Evolutionary conservation across 1,140 invertebrate species (phyloP).

Genomic region (Radopholus similis): DNA sequence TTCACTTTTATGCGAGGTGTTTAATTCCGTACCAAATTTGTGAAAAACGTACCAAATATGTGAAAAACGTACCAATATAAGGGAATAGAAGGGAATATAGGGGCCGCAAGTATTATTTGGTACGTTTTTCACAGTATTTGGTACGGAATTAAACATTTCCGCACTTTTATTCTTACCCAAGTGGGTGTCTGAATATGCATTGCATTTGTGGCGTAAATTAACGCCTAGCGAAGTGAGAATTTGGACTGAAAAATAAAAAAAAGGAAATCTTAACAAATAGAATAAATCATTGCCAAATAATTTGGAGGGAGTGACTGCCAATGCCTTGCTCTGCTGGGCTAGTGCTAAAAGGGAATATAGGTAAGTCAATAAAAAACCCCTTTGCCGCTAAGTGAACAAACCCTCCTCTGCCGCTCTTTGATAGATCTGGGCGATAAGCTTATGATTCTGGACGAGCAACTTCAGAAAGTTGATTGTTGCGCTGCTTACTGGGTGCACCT

Average conservation of each 20-base stretch:
- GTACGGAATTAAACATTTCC: too few relatives aligned
- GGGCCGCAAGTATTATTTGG: too few relatives aligned
- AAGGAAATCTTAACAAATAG: too few relatives aligned
- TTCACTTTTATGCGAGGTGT: too few relatives aligned
- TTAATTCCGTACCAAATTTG: too few relatives aligned
- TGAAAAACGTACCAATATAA: too few relatives aligned
- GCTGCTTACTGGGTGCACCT: conserved; percentile 26
- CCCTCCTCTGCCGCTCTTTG: conserved; percentile 4
- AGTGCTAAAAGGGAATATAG: too few relatives aligned
- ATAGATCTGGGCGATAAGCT: conserved; percentile 18
- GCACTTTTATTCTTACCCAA: conserved; percentile 21
- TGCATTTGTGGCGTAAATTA: conserved; percentile 39
- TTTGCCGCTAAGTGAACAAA: not conserved
- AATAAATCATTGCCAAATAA: too few relatives aligned
- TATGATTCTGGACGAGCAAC: conserved; percentile 35
- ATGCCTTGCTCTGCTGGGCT: not conserved
- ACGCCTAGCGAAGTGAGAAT: conserved; percentile 40
- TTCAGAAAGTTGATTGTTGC: conserved; percentile 43
- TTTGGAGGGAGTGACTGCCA: not conserved
- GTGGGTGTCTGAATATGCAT: conserved; percentile 30
- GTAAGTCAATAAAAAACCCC: not conserved
- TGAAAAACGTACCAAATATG: too few relatives aligned
- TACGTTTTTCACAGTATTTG: too few relatives aligned
- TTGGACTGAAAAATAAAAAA: conserved; percentile 38
- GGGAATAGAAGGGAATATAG: too few relatives aligned